Evolutionary conservation across 2,113 vertebrate genomes (phyloP).

Genomic region (Bos taurus): DNA sequence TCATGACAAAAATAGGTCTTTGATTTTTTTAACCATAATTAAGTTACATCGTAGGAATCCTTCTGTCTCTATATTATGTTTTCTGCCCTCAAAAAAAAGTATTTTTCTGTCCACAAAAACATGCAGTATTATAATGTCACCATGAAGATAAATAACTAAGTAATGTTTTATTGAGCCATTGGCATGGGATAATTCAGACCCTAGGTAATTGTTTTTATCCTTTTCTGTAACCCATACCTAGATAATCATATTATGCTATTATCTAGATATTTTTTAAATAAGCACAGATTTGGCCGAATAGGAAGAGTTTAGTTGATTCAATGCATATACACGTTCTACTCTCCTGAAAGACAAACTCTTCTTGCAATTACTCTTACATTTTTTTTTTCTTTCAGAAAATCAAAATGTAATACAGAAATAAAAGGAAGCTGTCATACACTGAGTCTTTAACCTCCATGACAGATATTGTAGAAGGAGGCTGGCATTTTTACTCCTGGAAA

Average conservation of each 20-base stretch:
- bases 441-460: rapidly evolving
- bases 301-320: not conserved
- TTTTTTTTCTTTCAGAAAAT: not conserved
- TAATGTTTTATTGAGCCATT: not conserved
- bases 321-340: not conserved
- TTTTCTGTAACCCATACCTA: not conserved
- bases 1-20: not conserved
- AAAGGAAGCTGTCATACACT: not conserved
- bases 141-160: not conserved
- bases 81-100: not conserved
- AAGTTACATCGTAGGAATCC: not conserved
- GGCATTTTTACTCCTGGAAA: not conserved
- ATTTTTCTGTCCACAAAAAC: not conserved
- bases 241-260: not conserved
- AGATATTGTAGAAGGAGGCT: rapidly evolving
- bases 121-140: not conserved
- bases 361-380: not conserved
- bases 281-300: not conserved
- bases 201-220: not conserved
- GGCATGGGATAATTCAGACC: not conserved
- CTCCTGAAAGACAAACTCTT: not conserved
- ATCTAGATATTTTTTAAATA: not conserved
- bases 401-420: not conserved
- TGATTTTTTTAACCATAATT: not conserved
- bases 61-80: not conserved